phyloP scores from a whole-genome alignment of 92 coral and sea anemone species.

The Bergia puertoricense region DNA sequence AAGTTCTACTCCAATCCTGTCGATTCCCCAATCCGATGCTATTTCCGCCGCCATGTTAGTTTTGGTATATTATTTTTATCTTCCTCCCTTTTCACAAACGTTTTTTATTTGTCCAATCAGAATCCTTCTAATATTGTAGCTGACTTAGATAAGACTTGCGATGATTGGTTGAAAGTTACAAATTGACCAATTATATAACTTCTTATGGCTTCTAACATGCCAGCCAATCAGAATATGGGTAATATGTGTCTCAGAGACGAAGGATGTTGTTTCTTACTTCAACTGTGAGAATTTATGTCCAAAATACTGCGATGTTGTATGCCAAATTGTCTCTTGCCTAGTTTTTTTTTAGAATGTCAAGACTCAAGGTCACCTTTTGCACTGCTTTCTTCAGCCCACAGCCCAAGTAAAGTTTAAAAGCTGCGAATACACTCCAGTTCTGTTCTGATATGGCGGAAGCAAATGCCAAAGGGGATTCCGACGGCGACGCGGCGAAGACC shows the following conservation, averaged over 20 bases:
- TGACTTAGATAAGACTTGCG: not conserved
- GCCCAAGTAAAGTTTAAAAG: not conserved
- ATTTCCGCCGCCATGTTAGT: constrained; percentile 88
- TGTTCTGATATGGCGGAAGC: constrained; percentile 21
- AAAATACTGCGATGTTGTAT: not conserved
- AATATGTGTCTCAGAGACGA: not conserved
- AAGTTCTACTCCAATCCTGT: constrained; percentile 45
- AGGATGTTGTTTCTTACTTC: not conserved
- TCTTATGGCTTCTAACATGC: constrained; percentile 11
- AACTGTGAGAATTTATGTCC: not conserved
- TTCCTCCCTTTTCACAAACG: constrained; percentile 33
- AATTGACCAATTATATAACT: constrained; percentile 38
- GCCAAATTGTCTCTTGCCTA: not conserved
- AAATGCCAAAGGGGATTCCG: constrained; percentile 25
- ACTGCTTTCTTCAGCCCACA: not conserved
- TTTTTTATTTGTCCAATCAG: constrained; percentile 37
- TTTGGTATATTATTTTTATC: constrained; percentile 34
- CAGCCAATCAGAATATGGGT: constrained; percentile 42
- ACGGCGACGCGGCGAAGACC: not conserved
- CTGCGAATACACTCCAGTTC: not conserved
- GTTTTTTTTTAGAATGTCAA: not conserved
- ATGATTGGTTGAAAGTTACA: constrained; percentile 6
- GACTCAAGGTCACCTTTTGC: not conserved
- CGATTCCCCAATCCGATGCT: constrained; percentile 63
- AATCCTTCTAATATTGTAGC: constrained; percentile 4